A percentile compares a stretch with the other conserved stretches of the same genome.
These are phyloP conservation scores for Lasioglossum calceatum DNA, from an alignment of 2,888 invertebrate genomes.

Conservation along the genomic window DNA sequence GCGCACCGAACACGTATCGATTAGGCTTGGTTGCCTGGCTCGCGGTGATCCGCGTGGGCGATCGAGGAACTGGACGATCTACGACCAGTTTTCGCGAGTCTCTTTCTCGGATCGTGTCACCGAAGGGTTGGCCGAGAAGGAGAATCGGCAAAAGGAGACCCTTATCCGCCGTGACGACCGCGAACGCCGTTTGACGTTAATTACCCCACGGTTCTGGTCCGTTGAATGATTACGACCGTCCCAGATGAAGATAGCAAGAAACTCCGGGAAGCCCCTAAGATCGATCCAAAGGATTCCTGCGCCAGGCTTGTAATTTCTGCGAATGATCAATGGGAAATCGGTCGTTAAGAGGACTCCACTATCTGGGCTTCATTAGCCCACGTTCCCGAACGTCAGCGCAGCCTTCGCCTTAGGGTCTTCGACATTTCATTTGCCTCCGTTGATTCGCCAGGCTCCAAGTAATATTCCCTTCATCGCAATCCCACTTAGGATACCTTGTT, in stretches of 20 bases:
- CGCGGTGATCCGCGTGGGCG: slow-evolving; percentile 63
- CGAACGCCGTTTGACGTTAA: slow-evolving; percentile 51
- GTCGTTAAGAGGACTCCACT: slow-evolving; percentile 26
- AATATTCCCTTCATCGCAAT: neutral
- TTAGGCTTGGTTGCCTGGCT: slow-evolving; percentile 59
- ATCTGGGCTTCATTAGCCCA: slow-evolving; percentile 49
- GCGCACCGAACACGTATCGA: slow-evolving; percentile 64
- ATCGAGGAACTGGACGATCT: slow-evolving; percentile 46
- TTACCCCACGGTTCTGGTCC: slow-evolving; percentile 32
- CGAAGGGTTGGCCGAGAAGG: neutral
- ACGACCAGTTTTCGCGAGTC: slow-evolving; percentile 47
- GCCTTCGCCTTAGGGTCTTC: neutral
- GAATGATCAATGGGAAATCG: slow-evolving; percentile 53
- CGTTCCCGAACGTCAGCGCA: neutral
- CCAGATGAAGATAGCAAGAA: slow-evolving; percentile 45
- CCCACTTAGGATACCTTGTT: neutral
- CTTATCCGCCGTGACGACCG: slow-evolving; percentile 47
- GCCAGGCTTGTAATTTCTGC: slow-evolving; percentile 41
- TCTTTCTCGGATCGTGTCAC: neutral
- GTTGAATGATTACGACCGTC: slow-evolving; percentile 8
- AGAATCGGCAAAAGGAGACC: neutral
- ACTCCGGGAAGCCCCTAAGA: slow-evolving; percentile 15
- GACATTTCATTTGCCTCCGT: slow-evolving; percentile 1
- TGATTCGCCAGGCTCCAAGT: neutral
- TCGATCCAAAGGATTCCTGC: slow-evolving; percentile 40